phyloP scores from a whole-genome alignment of 2,797 vertebrate genomes.

The Mus caroli region DNA sequence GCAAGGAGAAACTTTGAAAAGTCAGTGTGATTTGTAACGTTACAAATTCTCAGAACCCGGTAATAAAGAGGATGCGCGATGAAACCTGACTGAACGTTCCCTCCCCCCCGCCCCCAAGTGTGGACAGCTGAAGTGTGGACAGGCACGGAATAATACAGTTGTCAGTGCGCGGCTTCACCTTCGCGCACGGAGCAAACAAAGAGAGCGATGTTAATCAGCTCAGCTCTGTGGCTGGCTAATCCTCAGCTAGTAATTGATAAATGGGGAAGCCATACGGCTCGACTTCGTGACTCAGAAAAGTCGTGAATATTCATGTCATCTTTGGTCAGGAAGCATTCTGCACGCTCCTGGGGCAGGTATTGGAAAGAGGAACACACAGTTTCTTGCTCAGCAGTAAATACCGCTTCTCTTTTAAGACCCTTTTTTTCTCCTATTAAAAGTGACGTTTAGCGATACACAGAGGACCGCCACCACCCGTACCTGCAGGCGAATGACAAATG shows the following conservation, averaged over 20 bases:
- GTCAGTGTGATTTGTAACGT: slow-evolving; percentile 77
- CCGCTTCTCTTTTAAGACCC: slow-evolving; percentile 61
- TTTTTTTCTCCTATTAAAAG: slow-evolving; percentile 77
- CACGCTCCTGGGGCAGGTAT: slow-evolving; percentile 62
- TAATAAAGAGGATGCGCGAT: slow-evolving; percentile 82
- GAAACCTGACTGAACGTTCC: slow-evolving; percentile 84
- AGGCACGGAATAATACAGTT: slow-evolving; percentile 86
- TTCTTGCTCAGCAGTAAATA: slow-evolving; percentile 72
- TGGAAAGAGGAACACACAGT: slow-evolving; percentile 60
- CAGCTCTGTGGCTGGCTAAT: slow-evolving; percentile 79
- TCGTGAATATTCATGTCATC: slow-evolving; percentile 71
- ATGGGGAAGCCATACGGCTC: slow-evolving; percentile 81
- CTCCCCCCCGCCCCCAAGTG: slow-evolving; percentile 50
- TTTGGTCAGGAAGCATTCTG: slow-evolving; percentile 79
- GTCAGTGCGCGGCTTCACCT: slow-evolving; percentile 83
- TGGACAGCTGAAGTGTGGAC: slow-evolving; percentile 87
- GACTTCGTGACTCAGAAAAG: slow-evolving; percentile 72
- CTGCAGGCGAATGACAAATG: slow-evolving; percentile 78
- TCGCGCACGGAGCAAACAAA: slow-evolving; percentile 80
- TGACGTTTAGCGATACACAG: slow-evolving; percentile 76
- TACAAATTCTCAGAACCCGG: slow-evolving; percentile 73
- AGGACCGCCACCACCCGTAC: slow-evolving; percentile 51
- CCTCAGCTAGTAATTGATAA: slow-evolving; percentile 82
- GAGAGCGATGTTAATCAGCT: slow-evolving; percentile 79
- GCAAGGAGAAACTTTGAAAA: slow-evolving; percentile 70